Evolutionary conservation across 2,797 vertebrate species (phyloP).

Genomic region (Melanitta fusca): DNA sequence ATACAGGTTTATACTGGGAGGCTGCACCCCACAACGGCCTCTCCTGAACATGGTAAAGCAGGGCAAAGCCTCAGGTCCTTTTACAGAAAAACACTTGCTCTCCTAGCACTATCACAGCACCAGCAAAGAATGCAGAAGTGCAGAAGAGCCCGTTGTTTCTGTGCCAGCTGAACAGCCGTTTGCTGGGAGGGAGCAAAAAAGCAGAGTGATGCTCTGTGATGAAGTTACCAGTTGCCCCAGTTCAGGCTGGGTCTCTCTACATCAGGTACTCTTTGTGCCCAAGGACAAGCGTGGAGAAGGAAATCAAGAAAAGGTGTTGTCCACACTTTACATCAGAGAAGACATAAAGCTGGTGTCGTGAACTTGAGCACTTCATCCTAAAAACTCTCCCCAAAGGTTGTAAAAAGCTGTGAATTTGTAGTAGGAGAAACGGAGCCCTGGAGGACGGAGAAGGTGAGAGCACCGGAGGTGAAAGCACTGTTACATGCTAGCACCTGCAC

Average conservation of each 20-base stretch:
- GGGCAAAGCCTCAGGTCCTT: background rate
- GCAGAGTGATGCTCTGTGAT: accelerated
- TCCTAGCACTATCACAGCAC: accelerated
- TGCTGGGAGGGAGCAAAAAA: background rate
- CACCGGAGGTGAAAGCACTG: background rate
- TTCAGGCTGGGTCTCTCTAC: background rate
- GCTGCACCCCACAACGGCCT: accelerated
- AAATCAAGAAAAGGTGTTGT: background rate
- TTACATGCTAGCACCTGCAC: background rate
- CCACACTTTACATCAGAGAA: background rate
- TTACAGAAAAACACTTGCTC: background rate
- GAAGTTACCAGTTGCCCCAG: background rate
- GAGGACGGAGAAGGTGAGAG: background rate
- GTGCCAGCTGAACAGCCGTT: background rate
- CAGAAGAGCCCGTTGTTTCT: background rate
- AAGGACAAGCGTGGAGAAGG: accelerated
- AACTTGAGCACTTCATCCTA: background rate
- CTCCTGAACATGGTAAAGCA: background rate
- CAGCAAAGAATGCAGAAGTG: background rate
- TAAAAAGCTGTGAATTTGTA: background rate
- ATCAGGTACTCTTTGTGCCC: background rate
- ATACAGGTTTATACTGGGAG: background rate
- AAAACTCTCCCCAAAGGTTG: background rate
- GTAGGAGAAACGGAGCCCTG: background rate
- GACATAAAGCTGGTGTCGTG: background rate